Conservation (phyloP, 1,140 invertebrate species). For the Bombus sylvicola region DNA sequence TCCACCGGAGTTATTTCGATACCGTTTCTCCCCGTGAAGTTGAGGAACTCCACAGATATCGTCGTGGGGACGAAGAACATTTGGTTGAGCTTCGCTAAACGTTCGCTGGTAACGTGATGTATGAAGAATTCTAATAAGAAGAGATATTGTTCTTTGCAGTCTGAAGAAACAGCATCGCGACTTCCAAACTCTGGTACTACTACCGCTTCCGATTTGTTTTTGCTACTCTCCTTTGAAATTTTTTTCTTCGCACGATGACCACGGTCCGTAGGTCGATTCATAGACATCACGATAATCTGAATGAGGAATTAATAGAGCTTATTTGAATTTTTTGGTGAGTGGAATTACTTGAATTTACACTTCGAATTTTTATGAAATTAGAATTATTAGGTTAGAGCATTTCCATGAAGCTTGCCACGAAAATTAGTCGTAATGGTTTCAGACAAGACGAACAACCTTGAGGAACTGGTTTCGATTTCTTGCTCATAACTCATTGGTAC, state of each 20-base stretch:
- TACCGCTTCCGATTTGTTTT: background rate
- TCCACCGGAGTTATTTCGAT: conserved; percentile 73
- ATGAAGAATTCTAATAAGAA: conserved; percentile 78
- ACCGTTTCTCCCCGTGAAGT: conserved; percentile 65
- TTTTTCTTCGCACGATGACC: conserved; percentile 8
- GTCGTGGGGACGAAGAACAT: conserved; percentile 78
- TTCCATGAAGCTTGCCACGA: conserved; percentile 12
- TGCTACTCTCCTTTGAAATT: background rate
- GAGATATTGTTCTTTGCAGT: conserved; percentile 71
- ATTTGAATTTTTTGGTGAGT: background rate
- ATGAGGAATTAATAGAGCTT: background rate
- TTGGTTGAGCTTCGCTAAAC: conserved; percentile 74
- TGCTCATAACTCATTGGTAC: background rate
- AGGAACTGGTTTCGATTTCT: conserved; percentile 6
- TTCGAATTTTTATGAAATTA: background rate
- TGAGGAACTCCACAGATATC: conserved; percentile 72
- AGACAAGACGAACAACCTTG: background rate
- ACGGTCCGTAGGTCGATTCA: conserved; percentile 1
- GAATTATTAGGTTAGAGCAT: conserved; percentile 2
- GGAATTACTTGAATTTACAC: no score
- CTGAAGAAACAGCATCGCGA: background rate
- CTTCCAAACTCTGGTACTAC: background rate
- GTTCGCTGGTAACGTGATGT: conserved; percentile 69
- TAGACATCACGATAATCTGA: background rate
- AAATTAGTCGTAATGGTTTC: background rate